Conservation (phyloP, 2,797 vertebrate genomes). For the Gymnothorax reevesii region DNA sequence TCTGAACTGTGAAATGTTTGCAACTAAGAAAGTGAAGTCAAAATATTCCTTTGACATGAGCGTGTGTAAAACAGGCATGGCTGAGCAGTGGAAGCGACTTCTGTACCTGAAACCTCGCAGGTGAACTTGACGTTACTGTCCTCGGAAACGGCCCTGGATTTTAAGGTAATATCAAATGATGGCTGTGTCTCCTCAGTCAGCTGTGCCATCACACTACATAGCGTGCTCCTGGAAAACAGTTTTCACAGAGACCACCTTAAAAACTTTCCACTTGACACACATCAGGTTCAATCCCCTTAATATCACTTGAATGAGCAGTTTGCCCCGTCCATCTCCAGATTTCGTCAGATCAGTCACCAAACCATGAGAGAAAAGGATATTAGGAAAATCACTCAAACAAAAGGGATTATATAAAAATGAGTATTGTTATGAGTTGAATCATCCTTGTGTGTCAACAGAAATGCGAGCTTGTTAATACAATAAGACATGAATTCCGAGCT, state of each 20-base stretch:
- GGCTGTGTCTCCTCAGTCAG: slow-evolving; percentile 97
- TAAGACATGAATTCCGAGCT: background rate
- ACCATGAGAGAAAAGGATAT: background rate
- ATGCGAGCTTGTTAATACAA: background rate
- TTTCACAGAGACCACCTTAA: background rate
- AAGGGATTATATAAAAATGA: background rate
- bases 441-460: background rate
- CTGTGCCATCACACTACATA: slow-evolving; percentile 96
- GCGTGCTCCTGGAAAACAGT: slow-evolving; percentile 84
- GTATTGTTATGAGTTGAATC: background rate
- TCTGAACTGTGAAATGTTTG: too few species aligned
- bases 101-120: slow-evolving; percentile 91
- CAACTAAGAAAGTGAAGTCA: too few species aligned
- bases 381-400: background rate
- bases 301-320: background rate
- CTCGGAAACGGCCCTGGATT: slow-evolving; percentile 92
- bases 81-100: background rate
- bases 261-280: background rate
- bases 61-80: background rate
- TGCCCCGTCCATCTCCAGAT: background rate
- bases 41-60: background rate
- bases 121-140: slow-evolving; percentile 91
- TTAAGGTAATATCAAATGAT: slow-evolving; percentile 90
- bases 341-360: background rate
- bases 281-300: slow-evolving; percentile 8